Base-by-base conservation (phyloP, 2,888 invertebrate genomes). In the Stegana nigrithorax region DNA sequence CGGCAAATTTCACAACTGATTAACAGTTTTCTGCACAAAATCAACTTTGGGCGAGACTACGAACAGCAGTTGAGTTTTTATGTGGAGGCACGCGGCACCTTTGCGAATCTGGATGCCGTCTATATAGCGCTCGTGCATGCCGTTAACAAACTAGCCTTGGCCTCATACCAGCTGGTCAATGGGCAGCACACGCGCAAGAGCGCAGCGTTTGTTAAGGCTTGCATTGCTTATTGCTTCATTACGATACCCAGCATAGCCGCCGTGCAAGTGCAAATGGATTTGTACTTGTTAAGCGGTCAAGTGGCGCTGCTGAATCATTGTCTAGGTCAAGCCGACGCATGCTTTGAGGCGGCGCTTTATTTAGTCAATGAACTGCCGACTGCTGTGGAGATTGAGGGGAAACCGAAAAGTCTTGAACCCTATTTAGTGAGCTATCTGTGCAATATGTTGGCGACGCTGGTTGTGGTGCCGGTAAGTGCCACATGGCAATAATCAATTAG, bases 301-400 rank as follows among this genome's bases (percentile, higher is more conserved):
- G 93, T 95, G 47, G 95, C 97, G 23, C 87, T 97, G 65, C 88
- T 93, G 62, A 96, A 96, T 87, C 91, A 93, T 76, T 97, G 97
- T 83, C 89, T 95, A 60, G 96, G 96, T 47, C 97, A 97, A 95
- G 97, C 95, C 62, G 97, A 98, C 87, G 94, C 96, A 2, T 96
- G 96, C 83, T 93, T 97, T 75, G 96, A 96, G 86, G 94, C 95
- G 26, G 91, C 95, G 0, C 89, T 98, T 17, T 90, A 90, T 64
- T 86, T 95, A 55, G 89, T 97, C 68, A 90, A 92, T 0, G 94
- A 95, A 71, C 87, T 96, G 77, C 93, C 93, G 68, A 85, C 90
- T 80, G 86, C 88, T 71, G 86, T 90, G 80, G 89, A 93, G 73
- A n/a, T 86, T 92, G 94, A 95, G 68, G 92, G 92, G 2, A 92